A percentile compares a stretch with the other conserved stretches of the same genome.
Evolutionary conservation across 2,797 vertebrate genomes (phyloP).

Genomic region (Xenentodon cancila): DNA sequence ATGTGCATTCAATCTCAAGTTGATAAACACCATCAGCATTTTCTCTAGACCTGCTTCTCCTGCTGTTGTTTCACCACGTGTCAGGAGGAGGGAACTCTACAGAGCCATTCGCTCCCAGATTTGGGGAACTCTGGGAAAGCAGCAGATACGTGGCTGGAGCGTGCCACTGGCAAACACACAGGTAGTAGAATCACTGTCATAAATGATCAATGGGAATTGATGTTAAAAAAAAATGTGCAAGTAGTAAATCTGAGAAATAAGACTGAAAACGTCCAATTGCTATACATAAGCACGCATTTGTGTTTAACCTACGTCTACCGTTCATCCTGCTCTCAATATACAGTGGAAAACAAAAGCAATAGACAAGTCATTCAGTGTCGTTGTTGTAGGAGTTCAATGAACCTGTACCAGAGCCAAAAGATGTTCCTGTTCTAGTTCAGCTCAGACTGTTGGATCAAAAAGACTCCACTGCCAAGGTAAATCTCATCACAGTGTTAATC

Average conservation of each 20-base stretch:
- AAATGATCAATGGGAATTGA: background rate
- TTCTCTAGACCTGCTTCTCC: constrained; percentile 58
- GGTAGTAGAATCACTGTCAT: constrained; percentile 52
- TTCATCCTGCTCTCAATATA: background rate
- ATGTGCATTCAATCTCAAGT: background rate
- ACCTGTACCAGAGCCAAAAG: constrained; percentile 77
- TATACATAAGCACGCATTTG: no score
- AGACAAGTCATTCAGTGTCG: constrained; percentile 11
- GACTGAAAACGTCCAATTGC: background rate
- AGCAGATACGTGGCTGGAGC: constrained; percentile 87
- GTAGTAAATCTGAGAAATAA: background rate
- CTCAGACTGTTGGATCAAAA: constrained; percentile 86
- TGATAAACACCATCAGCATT: constrained; percentile 16
- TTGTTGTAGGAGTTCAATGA: constrained; percentile 68
- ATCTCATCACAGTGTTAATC: no score
- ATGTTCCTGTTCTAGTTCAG: constrained; percentile 83
- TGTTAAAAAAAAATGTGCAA: background rate
- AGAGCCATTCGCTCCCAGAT: constrained; percentile 85
- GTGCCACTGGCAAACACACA: constrained; percentile 72
- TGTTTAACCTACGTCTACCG: background rate
- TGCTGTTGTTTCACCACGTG: constrained; percentile 71
- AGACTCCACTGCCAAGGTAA: constrained; percentile 86
- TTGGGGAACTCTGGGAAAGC: constrained; percentile 84
- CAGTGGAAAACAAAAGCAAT: background rate
- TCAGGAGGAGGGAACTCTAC: constrained; percentile 84